Evolutionary conservation across 2,113 vertebrate genomes (phyloP), one percentile per base, ranked within the genome.

Genomic region (Austrofundulus limnaeus): DNA sequence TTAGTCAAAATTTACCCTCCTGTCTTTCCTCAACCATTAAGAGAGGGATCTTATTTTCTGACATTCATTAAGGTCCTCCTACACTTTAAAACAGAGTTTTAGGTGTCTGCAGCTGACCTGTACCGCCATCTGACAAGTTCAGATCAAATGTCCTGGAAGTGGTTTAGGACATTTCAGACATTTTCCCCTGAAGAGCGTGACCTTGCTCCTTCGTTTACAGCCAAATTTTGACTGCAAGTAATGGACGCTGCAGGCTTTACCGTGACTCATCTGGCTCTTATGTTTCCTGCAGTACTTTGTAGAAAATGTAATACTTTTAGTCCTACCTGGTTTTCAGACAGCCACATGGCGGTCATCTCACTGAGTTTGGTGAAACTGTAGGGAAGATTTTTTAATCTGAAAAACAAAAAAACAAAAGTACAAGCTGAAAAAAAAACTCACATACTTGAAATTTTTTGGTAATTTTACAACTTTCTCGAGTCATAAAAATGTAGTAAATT

Each of bases 301-400:
- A 7, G 16, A 15, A 59, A 45, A n/a, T 15, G 41, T 13, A 17
- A 66, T 19, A 39, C 11, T 14, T 25, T 46, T 25, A 4, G 13
- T 12, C 75, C 81, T 69, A 99, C 97, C 96, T 99, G 97, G 85
- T 99, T 99, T 88, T 99, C 97, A 57, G 97, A 99, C 52, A 99
- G 91, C 97, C 97, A 99, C 95, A 99, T 96, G 15, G 97, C 97
- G 45, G 97, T 98, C 84, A 99, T 94, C 47, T 98, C 95, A 47
- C 90, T 96, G 52, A 99, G 89, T 75, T 96, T 96, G 75, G 96
- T 98, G 90, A 99, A 98, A 59, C 92, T 97, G 90, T 95, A 98
- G 1, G 97, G 97, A 68, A 99, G 94, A 89, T 95, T 95, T 89
- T 92, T 98, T 82, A 99, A 86, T 81, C 97, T 99, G 89, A 45